Evolutionary conservation across 2,113 vertebrate genomes (phyloP).

Genomic region (Ptilorrhoa leucosticta): DNA sequence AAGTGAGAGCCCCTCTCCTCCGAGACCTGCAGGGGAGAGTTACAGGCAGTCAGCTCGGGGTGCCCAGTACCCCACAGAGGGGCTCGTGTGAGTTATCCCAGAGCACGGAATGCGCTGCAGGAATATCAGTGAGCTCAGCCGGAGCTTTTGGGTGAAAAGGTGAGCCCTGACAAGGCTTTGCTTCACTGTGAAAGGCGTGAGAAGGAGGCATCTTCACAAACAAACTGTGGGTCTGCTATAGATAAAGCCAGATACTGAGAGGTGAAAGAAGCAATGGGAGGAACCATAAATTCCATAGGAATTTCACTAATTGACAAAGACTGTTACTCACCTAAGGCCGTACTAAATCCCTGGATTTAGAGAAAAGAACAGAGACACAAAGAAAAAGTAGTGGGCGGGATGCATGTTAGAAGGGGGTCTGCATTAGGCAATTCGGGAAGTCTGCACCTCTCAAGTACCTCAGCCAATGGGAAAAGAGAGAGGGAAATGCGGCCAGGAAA

Average conservation of each 20-base stretch:
- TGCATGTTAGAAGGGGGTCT: background rate
- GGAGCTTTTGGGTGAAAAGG: background rate
- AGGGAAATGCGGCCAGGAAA: background rate
- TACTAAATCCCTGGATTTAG: background rate
- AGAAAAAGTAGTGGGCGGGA: background rate
- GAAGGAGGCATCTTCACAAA: background rate
- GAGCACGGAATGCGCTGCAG: background rate
- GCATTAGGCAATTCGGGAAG: background rate
- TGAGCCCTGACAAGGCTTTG: background rate
- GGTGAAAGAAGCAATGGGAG: background rate
- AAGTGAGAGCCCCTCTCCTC: background rate
- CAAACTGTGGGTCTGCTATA: background rate
- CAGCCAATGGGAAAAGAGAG: background rate
- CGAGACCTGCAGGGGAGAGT: background rate
- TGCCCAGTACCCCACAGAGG: background rate
- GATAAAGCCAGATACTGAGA: background rate
- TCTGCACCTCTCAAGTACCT: background rate
- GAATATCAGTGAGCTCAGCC: fast-evolving
- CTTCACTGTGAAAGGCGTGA: background rate
- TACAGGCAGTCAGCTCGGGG: background rate
- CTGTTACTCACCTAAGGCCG: background rate
- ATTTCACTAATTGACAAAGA: no score
- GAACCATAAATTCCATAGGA: background rate
- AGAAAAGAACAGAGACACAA: background rate
- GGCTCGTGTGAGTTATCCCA: background rate